Percentiles rank a stretch among this genome's conserved stretches.
Conservation (phyloP, 1,140 invertebrate species). For the Gryllus bimaculatus region DNA sequence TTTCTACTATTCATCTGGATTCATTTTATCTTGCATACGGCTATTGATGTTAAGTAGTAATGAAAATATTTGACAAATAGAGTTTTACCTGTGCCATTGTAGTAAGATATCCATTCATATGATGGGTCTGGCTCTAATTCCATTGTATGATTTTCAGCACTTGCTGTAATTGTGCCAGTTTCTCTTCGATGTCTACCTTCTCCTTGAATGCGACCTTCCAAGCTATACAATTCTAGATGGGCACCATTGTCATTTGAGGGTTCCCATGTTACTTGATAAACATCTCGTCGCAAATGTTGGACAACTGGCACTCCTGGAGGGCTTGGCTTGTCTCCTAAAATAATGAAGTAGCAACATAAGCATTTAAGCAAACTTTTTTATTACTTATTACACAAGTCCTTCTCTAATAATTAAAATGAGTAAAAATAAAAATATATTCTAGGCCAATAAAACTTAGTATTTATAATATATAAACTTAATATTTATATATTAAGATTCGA, state of each 20-base stretch:
- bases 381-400: background rate
- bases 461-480: no score
- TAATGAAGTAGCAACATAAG: background rate
- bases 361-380: background rate
- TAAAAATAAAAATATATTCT: background rate
- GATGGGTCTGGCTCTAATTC: slow-evolving; percentile 35
- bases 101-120: slow-evolving; percentile 54
- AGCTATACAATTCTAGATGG: slow-evolving; percentile 44
- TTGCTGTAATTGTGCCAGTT: slow-evolving; percentile 13
- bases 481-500: no score
- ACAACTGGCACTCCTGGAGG: slow-evolving; percentile 55
- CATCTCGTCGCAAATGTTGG: slow-evolving; percentile 48
- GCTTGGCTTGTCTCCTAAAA: slow-evolving; percentile 52
- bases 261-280: slow-evolving; percentile 65
- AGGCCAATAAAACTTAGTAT: background rate
- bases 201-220: slow-evolving; percentile 41
- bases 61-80: background rate
- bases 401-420: slow-evolving; percentile 4
- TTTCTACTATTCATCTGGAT: no score
- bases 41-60: background rate
- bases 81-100: slow-evolving; percentile 60
- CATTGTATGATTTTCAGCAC: slow-evolving; percentile 28
- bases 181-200: slow-evolving; percentile 26
- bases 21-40: no score
- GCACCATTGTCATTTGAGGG: slow-evolving; percentile 56